A percentile compares a stretch with the other conserved stretches of the same genome.
Conservation (phyloP, 2,113 vertebrate genomes). For the Panurus biarmicus region DNA sequence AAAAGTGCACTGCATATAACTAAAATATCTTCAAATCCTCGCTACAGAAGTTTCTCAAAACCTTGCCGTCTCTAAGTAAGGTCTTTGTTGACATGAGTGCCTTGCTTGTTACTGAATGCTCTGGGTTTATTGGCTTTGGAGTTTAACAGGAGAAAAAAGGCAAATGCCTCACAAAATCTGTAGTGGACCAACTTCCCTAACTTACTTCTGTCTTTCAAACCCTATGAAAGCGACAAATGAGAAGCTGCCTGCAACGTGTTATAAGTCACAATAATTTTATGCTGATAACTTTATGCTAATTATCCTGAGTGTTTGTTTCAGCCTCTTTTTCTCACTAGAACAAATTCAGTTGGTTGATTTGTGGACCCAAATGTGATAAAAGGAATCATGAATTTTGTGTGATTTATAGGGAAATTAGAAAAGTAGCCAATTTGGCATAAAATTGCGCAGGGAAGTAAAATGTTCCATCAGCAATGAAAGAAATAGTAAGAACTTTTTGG, state of each 20-base stretch:
- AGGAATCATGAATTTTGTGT: not conserved
- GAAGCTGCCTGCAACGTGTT: not conserved
- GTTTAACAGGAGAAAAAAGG: conserved; percentile 23
- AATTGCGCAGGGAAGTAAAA: not conserved
- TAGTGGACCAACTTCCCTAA: not conserved
- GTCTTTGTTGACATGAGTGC: conserved; percentile 64
- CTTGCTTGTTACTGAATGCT: conserved; percentile 25
- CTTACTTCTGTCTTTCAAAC: not conserved
- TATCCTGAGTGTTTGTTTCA: not conserved
- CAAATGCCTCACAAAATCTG: not conserved
- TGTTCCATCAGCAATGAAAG: not conserved
- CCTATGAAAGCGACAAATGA: not conserved
- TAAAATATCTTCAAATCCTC: conserved; percentile 48
- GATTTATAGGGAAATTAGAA: conserved; percentile 25
- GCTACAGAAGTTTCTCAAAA: conserved; percentile 45
- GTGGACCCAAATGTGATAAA: not conserved
- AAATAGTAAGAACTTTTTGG: conserved; percentile 20
- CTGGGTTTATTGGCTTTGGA: conserved; percentile 26
- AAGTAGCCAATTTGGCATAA: not conserved
- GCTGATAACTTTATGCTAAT: not conserved
- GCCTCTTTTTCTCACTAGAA: not conserved
- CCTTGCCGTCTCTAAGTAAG: conserved; percentile 29
- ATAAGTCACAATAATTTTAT: not conserved
- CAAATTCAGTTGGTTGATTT: not conserved
- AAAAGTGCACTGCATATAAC: conserved; percentile 23